Evolutionary conservation across 2,888 invertebrate species (phyloP).

Genomic region (Polydrusus tereticollis): DNA sequence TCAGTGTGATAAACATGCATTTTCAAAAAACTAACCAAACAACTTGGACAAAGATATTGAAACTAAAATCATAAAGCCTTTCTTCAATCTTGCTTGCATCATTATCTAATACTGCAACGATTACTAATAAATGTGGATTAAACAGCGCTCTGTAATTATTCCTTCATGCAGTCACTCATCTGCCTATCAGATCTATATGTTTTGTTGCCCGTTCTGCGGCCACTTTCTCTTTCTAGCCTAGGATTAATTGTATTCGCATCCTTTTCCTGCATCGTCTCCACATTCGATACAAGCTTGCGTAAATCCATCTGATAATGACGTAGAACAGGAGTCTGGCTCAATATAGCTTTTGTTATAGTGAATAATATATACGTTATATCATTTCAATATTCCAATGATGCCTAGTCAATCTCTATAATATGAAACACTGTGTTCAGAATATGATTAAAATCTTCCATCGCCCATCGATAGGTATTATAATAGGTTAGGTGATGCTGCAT

Average conservation of each 20-base stretch:
- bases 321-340: constrained; percentile 36
- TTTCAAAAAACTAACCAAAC: neutral
- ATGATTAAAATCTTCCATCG: constrained; percentile 5
- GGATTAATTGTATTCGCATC: neutral
- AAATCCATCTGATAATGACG: constrained; percentile 51
- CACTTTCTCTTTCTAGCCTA: constrained; percentile 31
- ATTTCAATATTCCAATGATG: constrained; percentile 26
- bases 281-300: constrained; percentile 41
- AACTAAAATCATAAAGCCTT: neutral
- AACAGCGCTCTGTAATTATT: constrained; percentile 65
- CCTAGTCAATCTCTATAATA: constrained; percentile 28
- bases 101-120: constrained; percentile 53
- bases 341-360: constrained; percentile 42
- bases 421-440: constrained; percentile 13
- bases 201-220: constrained; percentile 47
- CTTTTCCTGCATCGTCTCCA: constrained; percentile 14
- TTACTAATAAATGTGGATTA: constrained; percentile 60
- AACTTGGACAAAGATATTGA: neutral
- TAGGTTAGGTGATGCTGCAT: constrained; percentile 42
- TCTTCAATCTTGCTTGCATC: constrained; percentile 33
- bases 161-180: constrained; percentile 64
- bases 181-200: constrained; percentile 56
- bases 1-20: too few species aligned
- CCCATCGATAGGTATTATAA: constrained; percentile 37
- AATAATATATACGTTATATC: constrained; percentile 28